Evolutionary conservation across 2,888 invertebrate species (phyloP), one percentile per base, ranked within the genome.

Genomic region (Polydrusus pterygomalis): DNA sequence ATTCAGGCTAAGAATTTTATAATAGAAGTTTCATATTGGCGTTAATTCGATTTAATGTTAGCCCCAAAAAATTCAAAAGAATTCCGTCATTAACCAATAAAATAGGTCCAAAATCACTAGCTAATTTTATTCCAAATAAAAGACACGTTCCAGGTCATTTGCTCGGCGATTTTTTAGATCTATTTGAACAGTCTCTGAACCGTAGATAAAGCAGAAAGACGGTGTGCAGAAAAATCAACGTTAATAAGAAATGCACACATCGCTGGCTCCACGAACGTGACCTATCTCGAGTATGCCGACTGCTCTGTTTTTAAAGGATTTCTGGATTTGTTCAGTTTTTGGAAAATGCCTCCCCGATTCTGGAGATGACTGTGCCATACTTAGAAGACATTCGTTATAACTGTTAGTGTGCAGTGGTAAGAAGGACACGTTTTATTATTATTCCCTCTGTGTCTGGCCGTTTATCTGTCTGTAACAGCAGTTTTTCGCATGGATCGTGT

Each of bases 241-340:
- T 76, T 76, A 76, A 76, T 73, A 76, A 72, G 76, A 76, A 76
- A 72, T 76, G 76, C 72, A 76, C 76, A 76, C 76, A 75, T 75
- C 71, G 75, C 68, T 68, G 71, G 51, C 62, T 75, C 25, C 34
- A 63, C 40, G 64, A 76, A 73, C 76, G 76, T 76, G 76, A 76
- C 76, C 72, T 76, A 72, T 76, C 76, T 76, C 54, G 72, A 40
- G 45, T 63, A 65, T 20, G 34, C 49, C 63, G 70, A 74, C 65
- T 70, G 70, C 70, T 65, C 51, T 51, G 75, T 64, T 69, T 74
- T 70, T 49, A 60, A 69, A 63, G 49, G 63, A 65, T 64, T 72
- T 72, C 47, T 63, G 47, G 45, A 45, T 63, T 47, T 45, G 43
- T 43, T 47, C 47, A 9, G 43, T 45, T 63, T 63, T 13, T 25